Percentiles rank a stretch among this genome's conserved stretches.
phyloP scores from a whole-genome alignment of 2,888 invertebrate species.

The Tetramorium bicarinatum region DNA sequence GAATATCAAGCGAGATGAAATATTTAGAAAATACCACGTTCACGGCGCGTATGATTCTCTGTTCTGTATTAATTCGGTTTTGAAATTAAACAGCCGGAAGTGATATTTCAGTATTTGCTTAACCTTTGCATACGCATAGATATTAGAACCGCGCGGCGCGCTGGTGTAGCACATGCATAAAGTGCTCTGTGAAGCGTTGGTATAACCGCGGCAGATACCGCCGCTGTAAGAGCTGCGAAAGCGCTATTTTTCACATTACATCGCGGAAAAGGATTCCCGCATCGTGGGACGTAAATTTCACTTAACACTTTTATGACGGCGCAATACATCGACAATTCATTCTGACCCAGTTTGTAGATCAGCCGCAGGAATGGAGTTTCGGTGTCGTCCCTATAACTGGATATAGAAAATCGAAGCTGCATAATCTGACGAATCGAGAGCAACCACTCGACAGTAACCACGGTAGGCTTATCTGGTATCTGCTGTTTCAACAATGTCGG shows the following conservation, averaged over 20 bases:
- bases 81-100: constrained; percentile 23
- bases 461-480: constrained; percentile 50
- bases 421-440: constrained; percentile 59
- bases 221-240: constrained; percentile 46
- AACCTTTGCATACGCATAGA: constrained; percentile 29
- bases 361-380: constrained; percentile 22
- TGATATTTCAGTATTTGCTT: constrained; percentile 29
- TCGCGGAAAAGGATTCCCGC: neutral
- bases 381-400: constrained; percentile 42
- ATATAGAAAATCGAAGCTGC: constrained; percentile 63
- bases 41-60: constrained; percentile 5
- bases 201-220: constrained; percentile 23
- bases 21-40: neutral
- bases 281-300: constrained; percentile 49
- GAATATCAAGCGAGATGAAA: neutral
- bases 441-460: constrained; percentile 31
- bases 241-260: constrained; percentile 53
- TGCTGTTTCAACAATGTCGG: constrained; percentile 50
- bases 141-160: neutral
- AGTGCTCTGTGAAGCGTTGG: constrained; percentile 3
- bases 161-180: constrained; percentile 25
- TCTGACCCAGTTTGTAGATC: constrained; percentile 61
- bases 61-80: constrained; percentile 31
- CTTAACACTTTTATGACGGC: constrained; percentile 37
- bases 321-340: constrained; percentile 55